Evolutionary conservation across 1,140 invertebrate genomes (phyloP), one percentile per base, ranked within the genome.

Genomic region (Pentalonia nigronervosa): DNA sequence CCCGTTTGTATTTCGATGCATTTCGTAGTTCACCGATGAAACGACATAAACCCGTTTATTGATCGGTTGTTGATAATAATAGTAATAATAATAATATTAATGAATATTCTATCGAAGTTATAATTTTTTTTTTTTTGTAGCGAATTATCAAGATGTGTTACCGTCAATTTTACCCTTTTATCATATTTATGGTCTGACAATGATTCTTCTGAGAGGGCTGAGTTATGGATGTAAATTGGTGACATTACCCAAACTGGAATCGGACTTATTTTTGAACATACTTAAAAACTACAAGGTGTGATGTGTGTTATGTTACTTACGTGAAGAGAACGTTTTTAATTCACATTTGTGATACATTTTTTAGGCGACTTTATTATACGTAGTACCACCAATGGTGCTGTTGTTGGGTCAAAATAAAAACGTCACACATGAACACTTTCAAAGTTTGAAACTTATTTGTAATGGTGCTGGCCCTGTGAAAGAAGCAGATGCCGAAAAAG

Each of bases 161-260:
- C 93, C 92, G 4, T 94, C 93, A 2, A 36, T 97, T 25, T 95
- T 97, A 92, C 97, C 97, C n/a, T 96, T 97, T 96, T 97, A 96
- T 94, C 97, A 97, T 94, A 96, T 96, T 1, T 97, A 96, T 94
- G 97, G 96, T 2, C 96, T 96, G 36, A n/a, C 48, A 23, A 94
- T 96, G n/a, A 95, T 96, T 3, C 95, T 96, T 47, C 94, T 96
- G 36, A 94, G 95, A 14, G 94, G 95, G 1, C 94, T 97, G 84
- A 95, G 95, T 23, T 94, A 95, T 93, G 96, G 97, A 30, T 95
- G 95, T 7, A 96, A 96, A 94, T 94, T 97, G 2, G 95, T 97
- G 0, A 96, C 96, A 67, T 95, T 98, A 93, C 95, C 96, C 4
- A 96, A 96, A 92, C 98, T 98, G 95, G 96, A 98, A 34, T 96